Base-by-base conservation (phyloP, 1,140 invertebrate species). In the Meloidogyne floridensis region DNA sequence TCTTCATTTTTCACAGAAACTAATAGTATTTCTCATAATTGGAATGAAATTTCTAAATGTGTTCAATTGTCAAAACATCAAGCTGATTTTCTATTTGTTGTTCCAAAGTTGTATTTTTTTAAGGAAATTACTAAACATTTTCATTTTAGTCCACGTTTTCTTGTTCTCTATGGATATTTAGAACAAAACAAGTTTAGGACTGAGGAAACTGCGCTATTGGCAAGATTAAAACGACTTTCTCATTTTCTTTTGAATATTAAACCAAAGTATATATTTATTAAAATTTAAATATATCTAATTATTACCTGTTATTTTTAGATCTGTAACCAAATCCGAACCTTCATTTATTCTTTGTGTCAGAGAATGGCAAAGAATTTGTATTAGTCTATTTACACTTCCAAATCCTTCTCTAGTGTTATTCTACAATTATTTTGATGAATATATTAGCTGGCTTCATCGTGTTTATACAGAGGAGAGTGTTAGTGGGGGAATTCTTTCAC, bases 31-130 rank as follows among this genome's bases (percentile, higher is more conserved):
- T 42, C 42, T 20, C 80, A 69, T 56, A 43, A 82, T 42, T 84
- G 84, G 84, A 32, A 59, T 32, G 84, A 84, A 86, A 72, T 86
- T 42, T 86, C 51, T 75, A 54, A 86, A 32, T 86, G 84, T 84
- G n/a, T 85, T 5, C 15, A 42, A 15, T 47, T 84, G 18, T 80
- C 84, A 8, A 75, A 69, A 10, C 43, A 32, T 32, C 54, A 72
- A 18, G 11, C 47, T 20, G 84, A 84, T 83, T 70, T 72, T 85
- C 84, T 84, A 8, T 85, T 69, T 70, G 69, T 73, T 11, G 77
- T 65, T 7, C 84, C 83, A 10, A 81, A 43, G 77, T 80, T 53
- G 6, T 15, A 42, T 10, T 11, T 54, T 56, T 51, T 51, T 70
- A 11, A 10, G 9, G 32, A 13, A 3, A 71, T 47, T 47, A 77